These are phyloP conservation scores for Onychostruthus taczanowskii DNA, from an alignment of 2,113 vertebrate genomes.

Conservation along the genomic window DNA sequence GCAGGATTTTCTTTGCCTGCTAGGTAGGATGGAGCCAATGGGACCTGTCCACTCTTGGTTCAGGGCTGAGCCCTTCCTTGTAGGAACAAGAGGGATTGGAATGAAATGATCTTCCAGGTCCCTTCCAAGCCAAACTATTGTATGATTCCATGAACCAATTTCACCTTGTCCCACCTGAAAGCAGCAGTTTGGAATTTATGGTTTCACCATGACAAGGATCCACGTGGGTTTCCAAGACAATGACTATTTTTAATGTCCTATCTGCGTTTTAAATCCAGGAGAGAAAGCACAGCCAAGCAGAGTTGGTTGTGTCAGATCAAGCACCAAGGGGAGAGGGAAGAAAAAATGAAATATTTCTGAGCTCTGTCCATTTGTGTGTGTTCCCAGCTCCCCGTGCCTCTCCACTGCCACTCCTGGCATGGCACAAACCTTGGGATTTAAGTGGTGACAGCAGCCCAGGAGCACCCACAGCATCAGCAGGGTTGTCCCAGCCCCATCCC, in stretches of 20 bases:
- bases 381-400: neutral
- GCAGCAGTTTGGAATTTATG: neutral
- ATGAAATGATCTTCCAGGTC: neutral
- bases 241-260: neutral
- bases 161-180: neutral
- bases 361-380: neutral
- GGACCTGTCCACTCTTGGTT: neutral
- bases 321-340: neutral
- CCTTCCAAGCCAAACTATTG: neutral
- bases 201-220: neutral
- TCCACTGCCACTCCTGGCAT: neutral
- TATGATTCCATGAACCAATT: neutral
- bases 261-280: neutral
- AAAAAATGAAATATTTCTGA: neutral
- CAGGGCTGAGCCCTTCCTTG: neutral
- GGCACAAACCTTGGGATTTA: neutral
- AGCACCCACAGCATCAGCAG: slow-evolving; percentile 17
- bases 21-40: neutral
- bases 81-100: neutral
- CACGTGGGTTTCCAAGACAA: neutral
- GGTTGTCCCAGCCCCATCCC: neutral
- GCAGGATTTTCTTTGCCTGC: neutral
- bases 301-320: neutral
- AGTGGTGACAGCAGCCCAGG: slow-evolving; percentile 38
- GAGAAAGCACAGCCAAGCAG: neutral